phyloP scores from a whole-genome alignment of 2,888 invertebrate species.

The Eupithecia vulgata region DNA sequence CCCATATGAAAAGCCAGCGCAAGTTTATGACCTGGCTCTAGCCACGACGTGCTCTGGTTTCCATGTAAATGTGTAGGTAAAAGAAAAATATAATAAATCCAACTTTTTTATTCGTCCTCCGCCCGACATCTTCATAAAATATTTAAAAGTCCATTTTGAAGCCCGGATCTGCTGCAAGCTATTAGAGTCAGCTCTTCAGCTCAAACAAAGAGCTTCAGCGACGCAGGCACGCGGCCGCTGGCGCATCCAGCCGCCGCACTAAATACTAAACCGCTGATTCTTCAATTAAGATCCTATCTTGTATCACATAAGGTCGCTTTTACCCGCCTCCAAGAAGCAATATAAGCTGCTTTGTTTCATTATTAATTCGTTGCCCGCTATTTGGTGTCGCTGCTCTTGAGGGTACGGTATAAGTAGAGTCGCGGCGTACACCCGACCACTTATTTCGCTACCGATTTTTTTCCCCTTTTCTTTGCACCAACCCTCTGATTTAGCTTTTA shows the following conservation, averaged over 20 bases:
- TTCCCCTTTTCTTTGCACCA: constrained; percentile 39
- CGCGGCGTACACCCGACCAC: constrained; percentile 66
- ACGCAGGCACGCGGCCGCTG: constrained; percentile 70
- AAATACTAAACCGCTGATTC: constrained; percentile 63
- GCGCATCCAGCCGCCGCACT: constrained; percentile 65
- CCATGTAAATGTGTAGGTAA: constrained; percentile 41
- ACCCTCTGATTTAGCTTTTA: constrained; percentile 36
- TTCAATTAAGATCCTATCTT: constrained; percentile 79
- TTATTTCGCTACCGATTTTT: constrained; percentile 58
- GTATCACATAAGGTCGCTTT: constrained; percentile 67
- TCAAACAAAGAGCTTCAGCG: constrained; percentile 81
- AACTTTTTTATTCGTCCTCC: constrained; percentile 59
- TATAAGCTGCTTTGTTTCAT: constrained; percentile 76
- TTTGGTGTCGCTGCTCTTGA: constrained; percentile 80
- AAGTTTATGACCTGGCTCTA: constrained; percentile 35
- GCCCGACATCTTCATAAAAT: constrained; percentile 73
- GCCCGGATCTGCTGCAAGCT: constrained; percentile 80
- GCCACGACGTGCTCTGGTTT: constrained; percentile 40
- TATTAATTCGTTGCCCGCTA: constrained; percentile 78
- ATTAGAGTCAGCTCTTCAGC: constrained; percentile 82
- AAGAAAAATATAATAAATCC: constrained; percentile 47
- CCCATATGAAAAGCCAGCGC: constrained; percentile 31
- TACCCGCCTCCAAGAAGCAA: constrained; percentile 52
- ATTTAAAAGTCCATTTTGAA: constrained; percentile 82
- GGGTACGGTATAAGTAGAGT: constrained; percentile 70